Conservation (phyloP, 2,797 vertebrate species). For the Phalloptychus januarius region DNA sequence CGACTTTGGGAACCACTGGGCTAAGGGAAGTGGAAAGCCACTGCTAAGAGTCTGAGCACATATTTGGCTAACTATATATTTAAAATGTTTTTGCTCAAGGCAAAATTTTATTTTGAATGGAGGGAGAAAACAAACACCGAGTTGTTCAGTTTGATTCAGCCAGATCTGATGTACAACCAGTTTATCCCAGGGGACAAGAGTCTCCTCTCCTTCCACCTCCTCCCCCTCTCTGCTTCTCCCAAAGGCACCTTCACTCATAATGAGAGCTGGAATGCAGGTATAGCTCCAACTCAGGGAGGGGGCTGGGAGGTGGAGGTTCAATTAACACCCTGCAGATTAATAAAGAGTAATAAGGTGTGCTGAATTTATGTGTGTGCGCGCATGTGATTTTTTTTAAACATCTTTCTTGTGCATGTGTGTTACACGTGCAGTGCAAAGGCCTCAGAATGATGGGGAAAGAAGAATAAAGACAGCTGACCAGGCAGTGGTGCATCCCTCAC, state of each 20-base stretch:
- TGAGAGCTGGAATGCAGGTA: conserved; percentile 83
- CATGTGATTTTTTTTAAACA: neutral
- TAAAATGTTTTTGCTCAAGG: conserved; percentile 28
- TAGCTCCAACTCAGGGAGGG: conserved; percentile 70
- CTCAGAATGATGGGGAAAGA: conserved; percentile 62
- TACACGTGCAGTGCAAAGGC: conserved; percentile 39
- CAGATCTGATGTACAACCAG: conserved; percentile 51
- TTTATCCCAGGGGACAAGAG: conserved; percentile 54
- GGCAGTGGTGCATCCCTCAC: conserved; percentile 42
- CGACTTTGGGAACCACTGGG: too few species aligned
- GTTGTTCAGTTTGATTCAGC: conserved; percentile 52
- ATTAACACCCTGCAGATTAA: conserved; percentile 88
- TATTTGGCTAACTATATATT: conserved; percentile 1
- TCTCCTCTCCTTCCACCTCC: conserved; percentile 40
- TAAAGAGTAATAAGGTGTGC: conserved; percentile 83
- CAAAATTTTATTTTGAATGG: conserved; percentile 8
- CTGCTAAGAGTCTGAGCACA: neutral
- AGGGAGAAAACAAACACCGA: conserved; percentile 27
- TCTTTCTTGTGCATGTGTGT: conserved; percentile 23
- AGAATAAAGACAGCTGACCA: conserved; percentile 39
- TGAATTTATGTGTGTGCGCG: conserved; percentile 50
- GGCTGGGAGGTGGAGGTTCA: conserved; percentile 81
- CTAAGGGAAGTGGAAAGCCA: conserved; percentile 1
- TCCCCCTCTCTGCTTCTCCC: conserved; percentile 50
- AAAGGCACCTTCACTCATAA: conserved; percentile 88